A percentile compares a stretch with the other conserved stretches of the same genome.
These are phyloP conservation scores for Galagoides demidoff DNA, from an alignment of 2,797 vertebrate species.

Conservation along the genomic window DNA sequence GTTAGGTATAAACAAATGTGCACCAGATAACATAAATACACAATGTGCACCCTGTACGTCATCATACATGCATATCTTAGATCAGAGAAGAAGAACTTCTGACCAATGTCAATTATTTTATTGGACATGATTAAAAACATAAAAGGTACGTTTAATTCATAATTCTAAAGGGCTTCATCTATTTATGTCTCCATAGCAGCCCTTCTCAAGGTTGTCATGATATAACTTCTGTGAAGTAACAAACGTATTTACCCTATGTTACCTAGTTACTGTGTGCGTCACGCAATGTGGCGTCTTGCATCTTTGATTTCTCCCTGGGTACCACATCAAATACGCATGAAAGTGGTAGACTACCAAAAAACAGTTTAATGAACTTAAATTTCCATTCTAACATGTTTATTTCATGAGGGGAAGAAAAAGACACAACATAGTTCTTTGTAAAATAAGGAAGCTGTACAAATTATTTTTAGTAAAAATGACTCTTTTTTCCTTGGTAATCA, in stretches of 20 bases:
- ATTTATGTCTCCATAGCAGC: neutral
- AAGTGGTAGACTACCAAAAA: neutral
- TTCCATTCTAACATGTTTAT: neutral
- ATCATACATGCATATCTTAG: neutral
- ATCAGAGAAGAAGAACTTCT: neutral
- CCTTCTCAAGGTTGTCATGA: neutral
- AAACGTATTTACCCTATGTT: neutral
- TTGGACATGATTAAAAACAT: neutral
- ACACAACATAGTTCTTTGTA: neutral
- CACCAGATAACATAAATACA: neutral
- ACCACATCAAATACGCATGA: neutral
- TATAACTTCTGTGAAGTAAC: neutral
- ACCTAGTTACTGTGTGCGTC: neutral
- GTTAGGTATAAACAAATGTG: neutral
- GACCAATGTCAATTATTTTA: neutral
- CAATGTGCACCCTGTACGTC: neutral
- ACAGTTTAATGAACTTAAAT: neutral
- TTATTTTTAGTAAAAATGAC: neutral
- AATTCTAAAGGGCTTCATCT: constrained; percentile 16
- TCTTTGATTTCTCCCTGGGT: neutral
- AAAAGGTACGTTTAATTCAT: constrained; percentile 40
- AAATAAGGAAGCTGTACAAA: neutral
- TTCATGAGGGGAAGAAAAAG: neutral
- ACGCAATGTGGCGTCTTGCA: neutral
- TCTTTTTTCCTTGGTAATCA: constrained; percentile 6